Evolutionary conservation across 1,140 invertebrate genomes (phyloP), one percentile per base, ranked within the genome.

Genomic region (Diorhabda elongata): DNA sequence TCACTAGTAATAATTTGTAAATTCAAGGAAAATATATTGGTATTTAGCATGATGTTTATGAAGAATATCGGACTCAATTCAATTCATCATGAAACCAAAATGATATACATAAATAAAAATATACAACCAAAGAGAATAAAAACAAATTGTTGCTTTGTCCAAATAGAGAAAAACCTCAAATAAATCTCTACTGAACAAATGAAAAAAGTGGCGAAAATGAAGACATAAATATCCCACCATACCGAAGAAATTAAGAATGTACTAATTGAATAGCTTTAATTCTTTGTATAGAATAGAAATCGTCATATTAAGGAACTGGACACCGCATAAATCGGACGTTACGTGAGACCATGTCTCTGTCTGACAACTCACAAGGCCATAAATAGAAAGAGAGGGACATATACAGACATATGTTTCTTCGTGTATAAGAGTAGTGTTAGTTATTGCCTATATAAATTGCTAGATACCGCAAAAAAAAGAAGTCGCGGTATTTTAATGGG

Each of bases 231-330:
- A 73, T 68, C 64, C 57, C 45, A 69, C 61, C 69, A 69, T 70
- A 70, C 73, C 66, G 66, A 73, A 76, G 73, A 75, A 76, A 76
- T 76, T 74, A 74, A 73, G 68, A 74, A 74, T 70, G 73, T 71
- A 71, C 73, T 74, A 76, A 76, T 76, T 76, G 74, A 74, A 76
- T 74, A 73, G 58, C 69, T 76, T 74, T 76, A 76, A 76, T 76
- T 74, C 71, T 66, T 70, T 70, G 64, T 61, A 64, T 69, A 71
- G 74, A 76, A 76, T 76, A 76, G 74, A 76, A 76, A 76, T 76
- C 70, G 74, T 73, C 73, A 72, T 73, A 76, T 76, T 76, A 76
- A 76, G 64, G 67, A 58, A 67, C 57, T 67, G 57, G 65, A 64
- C 67, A 72, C 66, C 57, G 56, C 64, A 66, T 72, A 66, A 72